A percentile compares a stretch with the other conserved stretches of the same genome.
phyloP scores from a whole-genome alignment of 2,797 vertebrate genomes.

The Sebastes nivosus region DNA sequence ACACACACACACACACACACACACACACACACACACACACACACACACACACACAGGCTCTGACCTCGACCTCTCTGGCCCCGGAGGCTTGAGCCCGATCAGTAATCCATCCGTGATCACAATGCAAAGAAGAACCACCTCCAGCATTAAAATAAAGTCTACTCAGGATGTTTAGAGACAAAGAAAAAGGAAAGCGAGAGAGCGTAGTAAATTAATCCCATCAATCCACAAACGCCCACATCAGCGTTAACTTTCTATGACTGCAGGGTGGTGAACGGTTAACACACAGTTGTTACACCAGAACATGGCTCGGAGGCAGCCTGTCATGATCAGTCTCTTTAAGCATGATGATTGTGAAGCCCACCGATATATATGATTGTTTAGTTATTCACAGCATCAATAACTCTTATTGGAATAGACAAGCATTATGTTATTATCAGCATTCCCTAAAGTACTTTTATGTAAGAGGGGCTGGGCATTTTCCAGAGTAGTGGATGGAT shows the following conservation, averaged over 20 bases:
- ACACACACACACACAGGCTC: neutral
- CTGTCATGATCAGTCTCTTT: constrained; percentile 5
- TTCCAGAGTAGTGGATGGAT: constrained; percentile 28
- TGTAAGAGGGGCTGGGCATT: constrained; percentile 52
- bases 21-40: too few relatives aligned
- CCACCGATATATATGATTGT: neutral
- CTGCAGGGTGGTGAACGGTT: neutral
- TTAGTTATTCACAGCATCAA: constrained; percentile 11
- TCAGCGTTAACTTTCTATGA: constrained; percentile 3
- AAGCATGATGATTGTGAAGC: neutral
- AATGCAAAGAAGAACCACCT: neutral
- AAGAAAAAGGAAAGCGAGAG: neutral
- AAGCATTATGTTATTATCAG: constrained; percentile 31
- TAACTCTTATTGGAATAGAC: constrained; percentile 27
- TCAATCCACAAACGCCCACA: neutral
- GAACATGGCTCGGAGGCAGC: constrained; percentile 3
- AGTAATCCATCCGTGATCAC: neutral
- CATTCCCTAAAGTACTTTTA: constrained; percentile 49
- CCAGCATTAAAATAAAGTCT: neutral
- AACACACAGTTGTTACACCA: neutral
- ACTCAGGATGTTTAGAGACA: neutral
- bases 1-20: too few relatives aligned
- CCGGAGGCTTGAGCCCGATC: too few relatives aligned
- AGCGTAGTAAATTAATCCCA: neutral
- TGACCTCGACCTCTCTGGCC: neutral